phyloP scores from a whole-genome alignment of 2,797 vertebrate species.

The Phataginus tetradactyla region DNA sequence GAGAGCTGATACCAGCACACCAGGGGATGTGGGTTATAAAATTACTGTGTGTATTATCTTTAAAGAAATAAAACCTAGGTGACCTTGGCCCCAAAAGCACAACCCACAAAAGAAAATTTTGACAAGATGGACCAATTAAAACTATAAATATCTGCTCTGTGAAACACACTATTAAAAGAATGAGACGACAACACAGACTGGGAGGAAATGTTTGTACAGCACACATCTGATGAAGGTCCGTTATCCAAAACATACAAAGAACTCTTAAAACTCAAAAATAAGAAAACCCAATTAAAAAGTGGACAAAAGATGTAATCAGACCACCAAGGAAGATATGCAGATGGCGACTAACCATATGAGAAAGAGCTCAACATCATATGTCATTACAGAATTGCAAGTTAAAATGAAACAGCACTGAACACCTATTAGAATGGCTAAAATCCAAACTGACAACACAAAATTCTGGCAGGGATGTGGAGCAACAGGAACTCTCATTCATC shows the following conservation, averaged over 20 bases:
- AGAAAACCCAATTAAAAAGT: neutral
- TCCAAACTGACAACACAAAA: neutral
- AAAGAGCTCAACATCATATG: neutral
- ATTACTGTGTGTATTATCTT: neutral
- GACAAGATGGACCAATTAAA: neutral
- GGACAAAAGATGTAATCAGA: neutral
- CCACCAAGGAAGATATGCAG: neutral
- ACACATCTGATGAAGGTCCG: neutral
- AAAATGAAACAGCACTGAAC: neutral
- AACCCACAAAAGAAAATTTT: neutral
- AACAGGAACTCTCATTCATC: neutral
- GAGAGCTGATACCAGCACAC: neutral
- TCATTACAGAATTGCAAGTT: neutral
- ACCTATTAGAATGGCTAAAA: neutral
- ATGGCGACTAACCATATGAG: neutral
- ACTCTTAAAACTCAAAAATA: neutral
- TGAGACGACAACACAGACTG: neutral
- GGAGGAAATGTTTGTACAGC: neutral
- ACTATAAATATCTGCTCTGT: neutral
- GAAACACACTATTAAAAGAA: neutral
- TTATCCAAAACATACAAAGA: neutral
- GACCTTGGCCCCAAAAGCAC: neutral
- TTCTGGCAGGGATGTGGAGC: neutral
- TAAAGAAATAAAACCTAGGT: slow-evolving; percentile 20
- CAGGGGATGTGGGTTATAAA: neutral